Percentiles rank a stretch among this genome's conserved stretches.
phyloP scores from a whole-genome alignment of 2,888 invertebrate species.

The Drosophila monieri region DNA sequence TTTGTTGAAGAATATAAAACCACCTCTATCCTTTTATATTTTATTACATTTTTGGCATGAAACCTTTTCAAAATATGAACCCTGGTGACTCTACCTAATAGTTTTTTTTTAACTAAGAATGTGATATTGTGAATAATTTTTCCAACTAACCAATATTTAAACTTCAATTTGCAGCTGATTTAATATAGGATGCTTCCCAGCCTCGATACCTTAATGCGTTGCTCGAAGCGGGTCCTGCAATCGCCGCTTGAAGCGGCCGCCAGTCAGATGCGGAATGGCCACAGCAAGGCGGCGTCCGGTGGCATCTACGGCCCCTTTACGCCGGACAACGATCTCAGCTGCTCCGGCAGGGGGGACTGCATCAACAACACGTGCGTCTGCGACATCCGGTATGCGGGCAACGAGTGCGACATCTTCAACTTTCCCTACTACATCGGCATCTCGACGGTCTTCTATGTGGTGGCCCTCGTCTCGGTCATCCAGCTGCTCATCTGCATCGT shows the following conservation, averaged over 20 bases:
- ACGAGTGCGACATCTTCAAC: conserved; percentile 92
- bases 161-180: conserved; percentile 67
- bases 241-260: conserved; percentile 70
- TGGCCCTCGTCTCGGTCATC: conserved; percentile 92
- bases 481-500: conserved; percentile 93
- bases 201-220: conserved; percentile 84
- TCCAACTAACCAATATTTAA: conserved; percentile 8
- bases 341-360: conserved; percentile 96
- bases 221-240: conserved; percentile 83
- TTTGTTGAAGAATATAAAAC: background rate
- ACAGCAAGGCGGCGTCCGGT: conserved; percentile 55
- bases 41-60: background rate
- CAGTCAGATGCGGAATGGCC: conserved; percentile 63
- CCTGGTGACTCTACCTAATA: no score
- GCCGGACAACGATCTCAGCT: conserved; percentile 83
- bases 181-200: conserved; percentile 83
- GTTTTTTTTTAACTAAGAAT: conserved; percentile 18
- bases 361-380: conserved; percentile 95
- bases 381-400: conserved; percentile 94
- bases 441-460: conserved; percentile 91
- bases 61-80: background rate
- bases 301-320: conserved; percentile 62
- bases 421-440: conserved; percentile 90
- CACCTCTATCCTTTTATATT: background rate
- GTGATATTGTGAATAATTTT: no score